A percentile compares a stretch with the other conserved stretches of the same genome.
Conservation (phyloP, 2,888 invertebrate genomes). For the Myopa tessellatipennis region DNA sequence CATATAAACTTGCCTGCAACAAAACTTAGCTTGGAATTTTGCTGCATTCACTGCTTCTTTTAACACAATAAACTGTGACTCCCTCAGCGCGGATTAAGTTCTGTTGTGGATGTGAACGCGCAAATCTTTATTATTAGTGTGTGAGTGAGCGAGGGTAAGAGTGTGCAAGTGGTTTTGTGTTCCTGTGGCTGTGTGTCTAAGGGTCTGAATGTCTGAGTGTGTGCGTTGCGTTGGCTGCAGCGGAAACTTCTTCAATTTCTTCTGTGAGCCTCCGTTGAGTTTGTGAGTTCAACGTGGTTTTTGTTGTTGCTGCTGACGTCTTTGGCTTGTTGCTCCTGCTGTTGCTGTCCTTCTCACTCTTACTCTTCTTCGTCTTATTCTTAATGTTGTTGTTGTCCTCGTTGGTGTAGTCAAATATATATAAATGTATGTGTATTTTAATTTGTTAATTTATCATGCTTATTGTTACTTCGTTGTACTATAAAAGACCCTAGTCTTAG, state of each 20-base stretch:
- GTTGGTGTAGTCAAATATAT: no score
- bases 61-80: not conserved
- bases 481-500: no score
- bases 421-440: no score
- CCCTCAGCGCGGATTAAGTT: not conserved
- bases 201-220: not conserved
- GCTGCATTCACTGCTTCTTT: not conserved
- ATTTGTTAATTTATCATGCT: no score
- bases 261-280: not conserved
- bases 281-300: not conserved
- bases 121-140: not conserved
- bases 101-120: constrained; percentile 9
- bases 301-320: not conserved
- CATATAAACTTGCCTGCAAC: not conserved
- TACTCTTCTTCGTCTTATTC: not conserved
- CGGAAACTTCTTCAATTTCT: not conserved
- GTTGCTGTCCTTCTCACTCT: not conserved
- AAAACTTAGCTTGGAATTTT: not conserved
- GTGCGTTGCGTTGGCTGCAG: not conserved
- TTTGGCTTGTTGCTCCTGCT: not conserved
- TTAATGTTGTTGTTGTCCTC: not conserved
- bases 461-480: no score
- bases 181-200: no score
- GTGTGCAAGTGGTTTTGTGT: constrained; percentile 4
- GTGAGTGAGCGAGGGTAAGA: not conserved